Evolutionary conservation across 2,888 invertebrate genomes (phyloP).

Genomic region (Lepidocyrtinus sp.): DNA sequence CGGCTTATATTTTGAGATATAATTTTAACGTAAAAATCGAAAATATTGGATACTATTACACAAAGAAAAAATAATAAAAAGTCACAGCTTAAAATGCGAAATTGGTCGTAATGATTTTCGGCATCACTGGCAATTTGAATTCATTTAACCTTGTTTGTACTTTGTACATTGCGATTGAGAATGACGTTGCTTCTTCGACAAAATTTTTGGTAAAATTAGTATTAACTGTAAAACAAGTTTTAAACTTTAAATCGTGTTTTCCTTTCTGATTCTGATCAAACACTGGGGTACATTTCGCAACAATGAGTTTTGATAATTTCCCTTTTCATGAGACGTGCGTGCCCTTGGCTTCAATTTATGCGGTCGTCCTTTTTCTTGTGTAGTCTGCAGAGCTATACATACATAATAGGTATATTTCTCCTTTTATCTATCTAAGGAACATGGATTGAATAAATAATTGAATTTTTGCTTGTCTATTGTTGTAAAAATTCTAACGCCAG

Average conservation of each 20-base stretch:
- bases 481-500: neutral
- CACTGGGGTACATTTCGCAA: neutral
- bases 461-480: neutral
- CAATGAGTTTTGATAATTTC: neutral
- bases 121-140: no score
- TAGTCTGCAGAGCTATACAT: neutral
- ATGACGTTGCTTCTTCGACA: neutral
- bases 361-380: neutral
- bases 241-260: neutral
- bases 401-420: neutral
- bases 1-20: no score
- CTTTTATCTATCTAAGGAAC: no score
- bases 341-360: neutral
- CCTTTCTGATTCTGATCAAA: neutral
- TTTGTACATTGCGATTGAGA: neutral
- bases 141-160: no score
- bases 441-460: neutral
- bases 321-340: neutral
- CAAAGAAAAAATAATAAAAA: no score
- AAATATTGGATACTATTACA: no score
- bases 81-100: no score
- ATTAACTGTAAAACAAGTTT: neutral
- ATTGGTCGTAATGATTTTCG: no score
- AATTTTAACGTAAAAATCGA: no score
- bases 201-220: neutral